Percentiles rank a stretch among this genome's conserved stretches.
Evolutionary conservation across 2,888 invertebrate genomes (phyloP).

Genomic region (Caenorhabditis zanzibari): DNA sequence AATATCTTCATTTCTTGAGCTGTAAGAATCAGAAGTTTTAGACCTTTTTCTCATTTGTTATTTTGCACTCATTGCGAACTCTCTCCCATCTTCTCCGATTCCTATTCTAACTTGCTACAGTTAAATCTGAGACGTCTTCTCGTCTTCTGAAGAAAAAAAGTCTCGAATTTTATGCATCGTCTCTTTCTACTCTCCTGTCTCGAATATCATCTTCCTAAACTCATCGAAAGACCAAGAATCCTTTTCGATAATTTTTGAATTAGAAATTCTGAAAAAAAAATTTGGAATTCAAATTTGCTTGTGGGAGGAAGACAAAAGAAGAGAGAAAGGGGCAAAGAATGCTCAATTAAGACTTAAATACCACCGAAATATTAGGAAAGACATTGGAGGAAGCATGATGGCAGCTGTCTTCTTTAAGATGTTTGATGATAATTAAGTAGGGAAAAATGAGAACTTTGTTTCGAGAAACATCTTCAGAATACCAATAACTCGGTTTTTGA

Average conservation of each 20-base stretch:
- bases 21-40: too few species aligned
- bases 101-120: not conserved
- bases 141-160: not conserved
- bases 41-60: too few species aligned
- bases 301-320: slow-evolving; percentile 9
- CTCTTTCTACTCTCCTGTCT: slow-evolving; percentile 11
- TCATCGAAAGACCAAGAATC: slow-evolving; percentile 19
- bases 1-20: too few species aligned
- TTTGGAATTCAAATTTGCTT: slow-evolving; percentile 36
- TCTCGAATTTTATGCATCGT: slow-evolving; percentile 53
- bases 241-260: slow-evolving; percentile 7
- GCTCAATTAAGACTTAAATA: slow-evolving; percentile 57
- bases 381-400: not conserved
- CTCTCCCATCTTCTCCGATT: not conserved
- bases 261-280: not conserved
- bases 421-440: slow-evolving; percentile 56
- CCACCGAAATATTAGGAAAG: slow-evolving; percentile 36
- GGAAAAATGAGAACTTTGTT: slow-evolving; percentile 1
- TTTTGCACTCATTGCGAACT: too few species aligned
- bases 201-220: slow-evolving; percentile 19
- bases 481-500: not conserved
- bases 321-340: slow-evolving; percentile 2
- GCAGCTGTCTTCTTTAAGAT: slow-evolving; percentile 36
- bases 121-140: slow-evolving; percentile 14
- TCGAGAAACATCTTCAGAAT: slow-evolving; percentile 16